Evolutionary conservation across 2,888 invertebrate genomes (phyloP), one percentile per base, ranked within the genome.

Genomic region (Epirrita christyi): DNA sequence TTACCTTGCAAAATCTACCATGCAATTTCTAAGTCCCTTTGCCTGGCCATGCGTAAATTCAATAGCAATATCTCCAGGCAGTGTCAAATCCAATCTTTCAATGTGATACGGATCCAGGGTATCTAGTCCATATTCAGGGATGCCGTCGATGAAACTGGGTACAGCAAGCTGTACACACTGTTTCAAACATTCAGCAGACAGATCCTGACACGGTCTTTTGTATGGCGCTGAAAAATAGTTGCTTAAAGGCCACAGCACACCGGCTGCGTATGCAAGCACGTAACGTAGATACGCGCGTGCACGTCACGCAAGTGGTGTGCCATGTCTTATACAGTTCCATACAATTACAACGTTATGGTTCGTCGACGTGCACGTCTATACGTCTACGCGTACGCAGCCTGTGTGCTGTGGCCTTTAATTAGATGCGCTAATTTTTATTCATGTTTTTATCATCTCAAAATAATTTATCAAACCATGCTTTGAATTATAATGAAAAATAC

Each of bases 1-100:
- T 58, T 66, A 82, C 86, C 75, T 79, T 47, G 76, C 80, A 55
- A 70, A 76, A 66, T 82, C 81, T 15, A 85, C 76, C 2, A 70
- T 47, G 53, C 85, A 86, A n/a, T 73, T 70, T 44, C 71, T 76
- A 9, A 85, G 66, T 32, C 86, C 87, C 46, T 60, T 77, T 1
- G 77, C 72, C 5, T 66, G 54, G 0, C 83, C 86, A 8, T 81
- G 45, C 10, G 58, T 64, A 28, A 86, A 79, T 1, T 71, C 57
- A 14, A 83, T 75, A 6, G 51, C 62, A 0, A 86, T 72, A 0
- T 73, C 80, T 14, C 80, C 82, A 11, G 81, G 73, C 15, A 87
- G 59, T 2, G 64, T 64, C 8, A 86, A 52, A 32, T 78, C 66
- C 9, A 86, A 43, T 15, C 76, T 66, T 6, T 80, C 68, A 6